Conservation (phyloP, 2,888 invertebrate genomes). For the Drosophila merina region DNA sequence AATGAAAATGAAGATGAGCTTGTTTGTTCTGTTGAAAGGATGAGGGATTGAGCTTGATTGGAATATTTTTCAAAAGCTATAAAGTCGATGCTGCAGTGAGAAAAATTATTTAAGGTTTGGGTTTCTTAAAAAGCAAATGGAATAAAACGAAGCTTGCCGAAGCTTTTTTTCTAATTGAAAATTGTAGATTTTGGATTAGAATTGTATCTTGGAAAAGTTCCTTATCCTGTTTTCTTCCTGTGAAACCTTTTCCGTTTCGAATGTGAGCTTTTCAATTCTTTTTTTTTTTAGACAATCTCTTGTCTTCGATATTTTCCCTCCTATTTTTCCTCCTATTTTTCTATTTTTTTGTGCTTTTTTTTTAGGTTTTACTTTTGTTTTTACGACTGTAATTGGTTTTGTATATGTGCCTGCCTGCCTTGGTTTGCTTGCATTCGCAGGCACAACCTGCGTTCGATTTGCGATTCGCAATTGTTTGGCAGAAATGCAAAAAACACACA, state of each 20-base stretch:
- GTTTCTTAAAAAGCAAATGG: too few relatives aligned
- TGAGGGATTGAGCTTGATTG: background rate
- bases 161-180: too few relatives aligned
- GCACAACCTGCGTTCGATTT: constrained; percentile 67
- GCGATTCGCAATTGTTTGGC: constrained; percentile 50
- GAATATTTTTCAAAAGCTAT: background rate
- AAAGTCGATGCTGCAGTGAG: background rate
- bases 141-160: too few relatives aligned
- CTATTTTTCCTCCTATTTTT: constrained; percentile 2
- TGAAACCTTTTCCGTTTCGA: background rate
- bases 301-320: background rate
- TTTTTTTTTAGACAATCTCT: constrained; percentile 26
- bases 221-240: background rate
- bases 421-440: constrained; percentile 36
- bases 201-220: too few relatives aligned
- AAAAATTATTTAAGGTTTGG: background rate
- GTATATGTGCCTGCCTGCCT: background rate
- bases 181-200: too few relatives aligned
- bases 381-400: constrained; percentile 65
- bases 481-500: constrained; percentile 34
- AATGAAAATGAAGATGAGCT: constrained; percentile 33
- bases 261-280: background rate
- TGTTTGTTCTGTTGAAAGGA: constrained; percentile 7
- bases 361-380: constrained; percentile 46
- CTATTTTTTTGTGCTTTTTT: background rate